Conservation (phyloP, 1,140 invertebrate species). For the Subanguina moxae region DNA sequence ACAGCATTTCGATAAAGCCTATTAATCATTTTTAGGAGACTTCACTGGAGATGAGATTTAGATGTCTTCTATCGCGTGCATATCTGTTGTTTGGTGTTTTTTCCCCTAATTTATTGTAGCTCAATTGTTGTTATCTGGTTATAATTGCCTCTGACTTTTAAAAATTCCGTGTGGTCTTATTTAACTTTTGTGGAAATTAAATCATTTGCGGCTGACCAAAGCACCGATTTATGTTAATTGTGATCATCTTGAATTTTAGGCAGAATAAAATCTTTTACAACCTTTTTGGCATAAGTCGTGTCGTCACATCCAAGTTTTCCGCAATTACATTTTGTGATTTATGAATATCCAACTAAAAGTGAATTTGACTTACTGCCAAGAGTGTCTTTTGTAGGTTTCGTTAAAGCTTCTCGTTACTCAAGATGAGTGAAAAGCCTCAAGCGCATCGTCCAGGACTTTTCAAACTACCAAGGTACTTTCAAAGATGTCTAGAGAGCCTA, state of each 20-base stretch:
- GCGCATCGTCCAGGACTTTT: slow-evolving; percentile 40
- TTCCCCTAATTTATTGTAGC: slow-evolving; percentile 4
- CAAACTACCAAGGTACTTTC: slow-evolving; percentile 23
- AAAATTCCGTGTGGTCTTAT: slow-evolving; percentile 7
- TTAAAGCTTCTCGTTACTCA: not conserved
- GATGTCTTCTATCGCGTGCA: slow-evolving; percentile 1
- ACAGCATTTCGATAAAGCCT: too few relatives aligned
- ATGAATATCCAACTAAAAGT: too few relatives aligned
- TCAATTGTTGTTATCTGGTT: not conserved
- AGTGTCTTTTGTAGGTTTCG: too few relatives aligned
- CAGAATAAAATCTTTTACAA: too few relatives aligned
- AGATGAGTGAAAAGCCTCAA: slow-evolving; percentile 11
- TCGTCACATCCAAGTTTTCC: too few relatives aligned
- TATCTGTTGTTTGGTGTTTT: not conserved
- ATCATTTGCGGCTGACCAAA: not conserved
- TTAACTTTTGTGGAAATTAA: not conserved
- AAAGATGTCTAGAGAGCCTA: too few relatives aligned
- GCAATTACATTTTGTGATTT: too few relatives aligned
- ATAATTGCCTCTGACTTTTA: not conserved
- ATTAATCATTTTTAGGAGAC: slow-evolving; percentile 26
- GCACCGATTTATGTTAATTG: too few relatives aligned
- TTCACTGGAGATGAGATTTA: slow-evolving; percentile 56
- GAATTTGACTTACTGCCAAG: too few relatives aligned
- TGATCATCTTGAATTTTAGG: too few relatives aligned
- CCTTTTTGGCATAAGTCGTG: too few relatives aligned